Conservation (phyloP, 2,113 vertebrate genomes). For the Nothobranchius furzeri region DNA sequence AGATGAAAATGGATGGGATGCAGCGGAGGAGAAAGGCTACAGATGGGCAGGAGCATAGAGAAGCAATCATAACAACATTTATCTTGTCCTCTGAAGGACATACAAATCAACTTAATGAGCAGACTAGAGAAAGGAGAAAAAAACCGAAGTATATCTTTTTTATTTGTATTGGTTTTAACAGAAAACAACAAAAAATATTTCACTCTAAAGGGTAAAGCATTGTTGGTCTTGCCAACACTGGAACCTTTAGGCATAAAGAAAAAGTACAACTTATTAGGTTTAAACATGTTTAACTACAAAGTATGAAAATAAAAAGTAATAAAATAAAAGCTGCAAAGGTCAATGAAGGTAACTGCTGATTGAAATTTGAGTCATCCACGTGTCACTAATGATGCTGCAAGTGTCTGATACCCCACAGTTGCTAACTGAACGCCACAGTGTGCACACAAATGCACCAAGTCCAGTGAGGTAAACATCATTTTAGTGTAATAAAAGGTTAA, state of each 20-base stretch:
- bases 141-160: background rate
- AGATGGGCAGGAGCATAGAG: slow-evolving; percentile 3
- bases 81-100: background rate
- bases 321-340: slow-evolving; percentile 28
- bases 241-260: no score
- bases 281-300: no score
- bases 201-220: no score
- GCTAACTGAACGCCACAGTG: no score
- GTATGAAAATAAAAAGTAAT: no score
- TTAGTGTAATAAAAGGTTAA: no score
- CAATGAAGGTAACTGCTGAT: slow-evolving; percentile 45
- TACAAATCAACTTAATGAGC: background rate
- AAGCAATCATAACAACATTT: slow-evolving; percentile 21
- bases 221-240: no score
- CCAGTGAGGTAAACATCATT: no score
- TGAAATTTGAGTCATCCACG: slow-evolving; percentile 35
- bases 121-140: background rate
- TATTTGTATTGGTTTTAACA: background rate
- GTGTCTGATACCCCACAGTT: background rate
- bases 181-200: background rate
- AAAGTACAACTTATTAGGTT: no score
- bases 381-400: slow-evolving; percentile 48
- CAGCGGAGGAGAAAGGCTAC: slow-evolving; percentile 13
- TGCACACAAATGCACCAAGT: no score
- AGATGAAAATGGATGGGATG: slow-evolving; percentile 18